phyloP scores from a whole-genome alignment of 2,888 invertebrate genomes.

The Lydus trimaculatus region DNA sequence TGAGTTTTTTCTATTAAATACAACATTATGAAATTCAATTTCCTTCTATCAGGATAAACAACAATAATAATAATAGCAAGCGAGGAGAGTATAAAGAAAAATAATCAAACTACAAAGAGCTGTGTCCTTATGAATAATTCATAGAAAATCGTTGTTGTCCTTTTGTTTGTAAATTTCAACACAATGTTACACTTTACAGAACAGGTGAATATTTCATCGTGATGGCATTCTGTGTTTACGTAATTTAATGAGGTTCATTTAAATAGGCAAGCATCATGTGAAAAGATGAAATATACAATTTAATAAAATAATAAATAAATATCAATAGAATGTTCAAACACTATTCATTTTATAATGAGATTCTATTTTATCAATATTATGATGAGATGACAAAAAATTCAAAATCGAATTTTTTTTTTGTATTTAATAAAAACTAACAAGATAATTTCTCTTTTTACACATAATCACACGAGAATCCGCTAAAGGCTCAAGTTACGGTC shows the following conservation, averaged over 20 bases:
- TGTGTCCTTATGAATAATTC: slow-evolving; percentile 27
- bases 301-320: neutral
- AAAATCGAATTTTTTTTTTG: neutral
- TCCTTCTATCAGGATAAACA: neutral
- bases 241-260: slow-evolving; percentile 7
- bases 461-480: slow-evolving; percentile 11
- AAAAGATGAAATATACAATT: neutral
- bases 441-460: slow-evolving; percentile 8
- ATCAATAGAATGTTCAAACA: neutral
- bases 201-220: slow-evolving; percentile 27
- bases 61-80: neutral
- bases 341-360: slow-evolving; percentile 2
- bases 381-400: neutral
- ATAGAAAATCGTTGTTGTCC: slow-evolving; percentile 29
- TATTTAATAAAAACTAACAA: neutral
- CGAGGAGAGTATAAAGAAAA: neutral
- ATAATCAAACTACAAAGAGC: neutral
- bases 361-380: neutral
- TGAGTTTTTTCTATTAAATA: neutral
- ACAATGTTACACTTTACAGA: slow-evolving; percentile 33
- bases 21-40: slow-evolving; percentile 6
- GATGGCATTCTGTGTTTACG: slow-evolving; percentile 6
- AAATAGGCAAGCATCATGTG: slow-evolving; percentile 1
- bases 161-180: slow-evolving; percentile 35
- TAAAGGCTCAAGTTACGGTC: slow-evolving; percentile 31